Conservation (phyloP, 2,797 vertebrate genomes). For the Phrynocephalus vlangalii region DNA sequence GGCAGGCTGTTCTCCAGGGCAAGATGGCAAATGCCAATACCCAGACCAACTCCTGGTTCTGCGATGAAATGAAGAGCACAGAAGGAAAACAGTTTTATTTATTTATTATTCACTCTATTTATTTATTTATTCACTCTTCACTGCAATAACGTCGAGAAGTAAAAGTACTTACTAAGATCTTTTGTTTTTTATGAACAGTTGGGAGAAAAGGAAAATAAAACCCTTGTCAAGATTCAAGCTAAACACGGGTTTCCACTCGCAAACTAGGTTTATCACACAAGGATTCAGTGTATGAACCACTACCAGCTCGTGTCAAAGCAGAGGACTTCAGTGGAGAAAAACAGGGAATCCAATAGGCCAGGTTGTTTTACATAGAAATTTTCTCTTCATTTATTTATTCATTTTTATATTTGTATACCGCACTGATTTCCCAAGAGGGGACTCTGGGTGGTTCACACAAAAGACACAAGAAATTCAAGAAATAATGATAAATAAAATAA, state of each 20-base stretch:
- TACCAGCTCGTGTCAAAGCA: neutral
- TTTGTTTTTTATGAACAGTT: constrained; percentile 53
- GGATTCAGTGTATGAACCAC: neutral
- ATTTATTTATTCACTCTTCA: neutral
- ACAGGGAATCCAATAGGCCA: neutral
- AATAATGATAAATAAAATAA: no score
- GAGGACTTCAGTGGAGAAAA: neutral
- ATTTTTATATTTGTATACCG: no score
- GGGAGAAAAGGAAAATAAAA: constrained; percentile 42
- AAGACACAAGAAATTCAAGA: no score
- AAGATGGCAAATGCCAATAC: constrained; percentile 93
- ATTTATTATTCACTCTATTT: no score
- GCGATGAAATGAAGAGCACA: constrained; percentile 61
- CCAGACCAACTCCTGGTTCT: constrained; percentile 93
- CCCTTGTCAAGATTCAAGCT: no score
- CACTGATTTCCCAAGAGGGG: no score
- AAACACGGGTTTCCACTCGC: neutral
- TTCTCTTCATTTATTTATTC: neutral
- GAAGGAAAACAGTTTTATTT: neutral
- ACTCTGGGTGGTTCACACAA: no score
- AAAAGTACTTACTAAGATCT: constrained; percentile 40
- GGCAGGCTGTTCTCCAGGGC: constrained; percentile 89
- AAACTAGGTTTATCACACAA: neutral
- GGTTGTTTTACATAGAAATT: neutral
- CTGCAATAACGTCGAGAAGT: constrained; percentile 50